phyloP scores from a whole-genome alignment of 2,888 invertebrate genomes.

The Heliconius erato region DNA sequence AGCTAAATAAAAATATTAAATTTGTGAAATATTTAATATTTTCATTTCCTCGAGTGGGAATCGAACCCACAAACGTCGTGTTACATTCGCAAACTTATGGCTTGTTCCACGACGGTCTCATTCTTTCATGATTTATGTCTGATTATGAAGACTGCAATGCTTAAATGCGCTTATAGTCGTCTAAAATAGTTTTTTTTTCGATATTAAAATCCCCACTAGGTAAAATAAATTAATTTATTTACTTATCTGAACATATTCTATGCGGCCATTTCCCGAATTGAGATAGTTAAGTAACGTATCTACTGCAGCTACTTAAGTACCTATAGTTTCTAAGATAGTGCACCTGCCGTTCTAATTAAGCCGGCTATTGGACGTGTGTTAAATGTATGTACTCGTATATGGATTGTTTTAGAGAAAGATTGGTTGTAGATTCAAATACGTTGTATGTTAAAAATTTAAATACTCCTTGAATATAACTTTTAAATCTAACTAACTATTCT shows the following conservation, averaged over 20 bases:
- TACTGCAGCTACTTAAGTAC: slow-evolving; percentile 3
- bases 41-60: neutral
- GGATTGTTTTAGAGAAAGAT: neutral
- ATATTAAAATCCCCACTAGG: neutral
- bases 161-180: too few species aligned
- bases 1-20: too few species aligned
- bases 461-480: too few species aligned
- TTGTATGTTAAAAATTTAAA: too few species aligned
- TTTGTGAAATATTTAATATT: too few species aligned
- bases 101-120: neutral
- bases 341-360: slow-evolving; percentile 15
- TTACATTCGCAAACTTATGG: neutral
- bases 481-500: too few species aligned
- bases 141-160: too few species aligned
- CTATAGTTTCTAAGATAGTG: slow-evolving; percentile 8
- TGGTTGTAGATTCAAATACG: neutral
- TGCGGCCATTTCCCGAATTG: too few species aligned
- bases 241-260: too few species aligned
- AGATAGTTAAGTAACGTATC: neutral
- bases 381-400: neutral
- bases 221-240: too few species aligned
- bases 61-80: neutral
- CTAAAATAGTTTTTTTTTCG: neutral
- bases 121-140: too few species aligned
- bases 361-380: neutral